Evolutionary conservation across 1,140 invertebrate genomes (phyloP).

Genomic region (Eubasilissa regina): DNA sequence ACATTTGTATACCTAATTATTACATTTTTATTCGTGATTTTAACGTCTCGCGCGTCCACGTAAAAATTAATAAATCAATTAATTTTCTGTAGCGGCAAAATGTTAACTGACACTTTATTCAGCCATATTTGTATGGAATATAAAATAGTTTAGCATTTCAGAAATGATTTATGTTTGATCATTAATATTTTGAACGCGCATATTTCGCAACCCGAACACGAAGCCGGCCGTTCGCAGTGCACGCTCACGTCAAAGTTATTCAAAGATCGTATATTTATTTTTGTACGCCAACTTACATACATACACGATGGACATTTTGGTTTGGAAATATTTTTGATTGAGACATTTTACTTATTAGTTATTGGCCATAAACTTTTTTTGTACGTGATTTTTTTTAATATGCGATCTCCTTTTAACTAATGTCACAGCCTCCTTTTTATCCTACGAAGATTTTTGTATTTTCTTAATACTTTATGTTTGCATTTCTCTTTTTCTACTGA

Average conservation of each 20-base stretch:
- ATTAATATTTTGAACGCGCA: too few relatives aligned
- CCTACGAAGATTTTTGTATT: conserved; percentile 59
- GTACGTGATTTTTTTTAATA: conserved; percentile 58
- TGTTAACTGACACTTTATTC: too few relatives aligned
- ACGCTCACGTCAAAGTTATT: conserved; percentile 24
- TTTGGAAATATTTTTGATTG: conserved; percentile 43
- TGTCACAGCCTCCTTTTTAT: conserved; percentile 60
- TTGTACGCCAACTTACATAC: background rate
- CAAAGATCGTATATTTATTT: background rate
- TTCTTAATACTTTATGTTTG: conserved; percentile 48
- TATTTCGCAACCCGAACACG: background rate
- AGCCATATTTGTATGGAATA: too few relatives aligned
- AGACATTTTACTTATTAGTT: conserved; percentile 53
- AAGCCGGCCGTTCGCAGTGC: background rate
- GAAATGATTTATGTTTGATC: too few relatives aligned
- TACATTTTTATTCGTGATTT: too few relatives aligned
- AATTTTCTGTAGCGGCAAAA: too few relatives aligned
- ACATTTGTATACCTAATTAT: too few relatives aligned
- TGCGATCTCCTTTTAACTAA: conserved; percentile 60
- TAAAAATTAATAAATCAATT: too few relatives aligned
- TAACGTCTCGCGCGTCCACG: too few relatives aligned
- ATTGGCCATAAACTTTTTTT: conserved; percentile 57
- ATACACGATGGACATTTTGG: background rate
- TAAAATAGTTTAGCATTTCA: too few relatives aligned
- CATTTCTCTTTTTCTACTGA: conserved; percentile 33